Evolutionary conservation across 2,797 vertebrate species (phyloP).

Genomic region (Aldrovandia affinis): DNA sequence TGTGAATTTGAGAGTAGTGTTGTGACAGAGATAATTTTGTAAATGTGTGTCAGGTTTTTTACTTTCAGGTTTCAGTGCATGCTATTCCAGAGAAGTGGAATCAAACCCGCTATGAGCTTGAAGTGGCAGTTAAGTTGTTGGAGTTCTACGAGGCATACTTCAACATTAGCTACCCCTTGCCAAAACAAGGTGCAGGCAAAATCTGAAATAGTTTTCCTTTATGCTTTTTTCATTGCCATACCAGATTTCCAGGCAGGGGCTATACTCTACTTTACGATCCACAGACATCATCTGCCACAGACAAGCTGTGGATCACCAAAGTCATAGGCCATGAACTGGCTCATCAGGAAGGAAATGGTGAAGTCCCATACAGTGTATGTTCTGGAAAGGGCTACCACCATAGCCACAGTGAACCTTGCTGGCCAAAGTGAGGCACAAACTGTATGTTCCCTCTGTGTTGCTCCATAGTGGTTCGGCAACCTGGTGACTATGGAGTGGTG

Average conservation of each 20-base stretch:
- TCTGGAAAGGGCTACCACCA: neutral
- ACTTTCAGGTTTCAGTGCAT: conserved; percentile 41
- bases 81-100: conserved; percentile 40
- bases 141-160: conserved; percentile 42
- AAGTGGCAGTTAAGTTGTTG: conserved; percentile 37
- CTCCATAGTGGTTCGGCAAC: neutral
- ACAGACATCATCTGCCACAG: conserved; percentile 34
- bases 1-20: neutral
- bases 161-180: conserved; percentile 40
- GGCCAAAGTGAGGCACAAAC: no score
- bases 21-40: neutral
- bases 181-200: conserved; percentile 34
- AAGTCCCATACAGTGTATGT: neutral
- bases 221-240: conserved; percentile 33
- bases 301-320: conserved; percentile 38
- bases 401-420: neutral
- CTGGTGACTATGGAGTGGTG: conserved; percentile 45
- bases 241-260: conserved; percentile 43
- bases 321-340: conserved; percentile 43
- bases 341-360: conserved; percentile 35
- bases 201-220: neutral
- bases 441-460: neutral
- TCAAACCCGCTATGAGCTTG: conserved; percentile 40
- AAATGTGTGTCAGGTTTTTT: neutral
- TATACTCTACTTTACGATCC: conserved; percentile 37